A percentile compares a stretch with the other conserved stretches of the same genome.
These are phyloP conservation scores for Mormyrops boulengeri DNA, from an alignment of 2,797 vertebrate genomes.

Conservation along the genomic window DNA sequence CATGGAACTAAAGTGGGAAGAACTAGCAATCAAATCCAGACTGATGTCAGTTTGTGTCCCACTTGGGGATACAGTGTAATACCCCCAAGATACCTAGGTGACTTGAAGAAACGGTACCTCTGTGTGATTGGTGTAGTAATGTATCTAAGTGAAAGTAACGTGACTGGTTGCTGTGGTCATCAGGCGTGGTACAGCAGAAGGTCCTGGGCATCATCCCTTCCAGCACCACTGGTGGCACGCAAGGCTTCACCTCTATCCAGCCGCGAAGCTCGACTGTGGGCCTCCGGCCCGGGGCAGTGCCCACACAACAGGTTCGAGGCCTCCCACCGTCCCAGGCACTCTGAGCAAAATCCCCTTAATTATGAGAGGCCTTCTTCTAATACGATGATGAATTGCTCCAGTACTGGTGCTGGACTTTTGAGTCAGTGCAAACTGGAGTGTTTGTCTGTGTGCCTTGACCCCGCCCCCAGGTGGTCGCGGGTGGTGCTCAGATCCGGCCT, in stretches of 20 bases:
- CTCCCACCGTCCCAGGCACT: not conserved
- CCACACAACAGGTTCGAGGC: conserved; percentile 61
- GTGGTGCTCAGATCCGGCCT: conserved; percentile 66
- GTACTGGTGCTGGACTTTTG: not conserved
- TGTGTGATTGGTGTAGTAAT: not conserved
- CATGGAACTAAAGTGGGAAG: not conserved
- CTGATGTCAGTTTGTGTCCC: not conserved
- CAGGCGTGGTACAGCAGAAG: conserved; percentile 90
- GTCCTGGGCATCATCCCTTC: conserved; percentile 91
- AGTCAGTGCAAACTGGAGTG: not conserved
- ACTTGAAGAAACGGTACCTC: not conserved
- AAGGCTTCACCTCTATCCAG: conserved; percentile 92
- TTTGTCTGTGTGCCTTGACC: not conserved
- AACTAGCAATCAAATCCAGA: not conserved
- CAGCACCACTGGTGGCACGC: conserved; percentile 76
- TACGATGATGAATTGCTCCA: not conserved
- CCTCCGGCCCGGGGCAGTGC: conserved; percentile 77
- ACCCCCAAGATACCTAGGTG: too few species aligned
- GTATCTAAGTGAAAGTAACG: not conserved
- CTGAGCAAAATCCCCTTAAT: not conserved
- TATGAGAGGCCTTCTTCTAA: not conserved
- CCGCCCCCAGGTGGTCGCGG: conserved; percentile 58
- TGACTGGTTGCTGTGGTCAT: conserved; percentile 15
- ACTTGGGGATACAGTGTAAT: not conserved
- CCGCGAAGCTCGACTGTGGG: conserved; percentile 86